Evolutionary conservation across 2,888 invertebrate genomes (phyloP).

Genomic region (Dasysyrphus tricinctus): DNA sequence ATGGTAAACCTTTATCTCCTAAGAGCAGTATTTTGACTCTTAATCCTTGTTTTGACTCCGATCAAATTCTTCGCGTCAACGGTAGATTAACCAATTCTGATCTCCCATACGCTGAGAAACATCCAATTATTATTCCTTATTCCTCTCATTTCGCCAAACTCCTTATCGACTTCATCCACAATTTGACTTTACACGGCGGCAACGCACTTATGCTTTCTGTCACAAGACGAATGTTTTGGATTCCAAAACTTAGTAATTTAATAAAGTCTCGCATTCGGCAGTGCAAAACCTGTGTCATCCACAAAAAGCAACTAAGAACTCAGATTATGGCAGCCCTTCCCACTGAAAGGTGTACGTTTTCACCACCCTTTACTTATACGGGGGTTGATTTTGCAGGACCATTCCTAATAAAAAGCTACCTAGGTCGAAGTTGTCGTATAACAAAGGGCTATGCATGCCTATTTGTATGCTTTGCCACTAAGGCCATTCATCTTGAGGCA

Average conservation of each 20-base stretch:
- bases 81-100: not conserved
- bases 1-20: not conserved
- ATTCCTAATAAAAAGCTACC: not conserved
- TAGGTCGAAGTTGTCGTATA: too few species aligned
- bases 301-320: not conserved
- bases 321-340: not conserved
- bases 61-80: not conserved
- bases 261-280: not conserved
- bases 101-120: not conserved
- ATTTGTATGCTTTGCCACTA: too few species aligned
- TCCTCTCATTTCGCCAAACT: too few species aligned
- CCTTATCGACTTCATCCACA: not conserved
- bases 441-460: too few species aligned
- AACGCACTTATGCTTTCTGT: too few species aligned
- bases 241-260: not conserved
- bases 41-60: not conserved
- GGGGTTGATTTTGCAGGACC: not conserved
- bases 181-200: too few species aligned
- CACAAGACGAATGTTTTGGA: not conserved
- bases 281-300: not conserved
- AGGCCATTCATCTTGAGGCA: too few species aligned
- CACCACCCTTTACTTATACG: not conserved
- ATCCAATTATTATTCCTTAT: not conserved
- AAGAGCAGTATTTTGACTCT: conserved; percentile 1
- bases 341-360: not conserved